Base-by-base conservation (phyloP, 2,888 invertebrate species). In the Drosophila cognata region DNA sequence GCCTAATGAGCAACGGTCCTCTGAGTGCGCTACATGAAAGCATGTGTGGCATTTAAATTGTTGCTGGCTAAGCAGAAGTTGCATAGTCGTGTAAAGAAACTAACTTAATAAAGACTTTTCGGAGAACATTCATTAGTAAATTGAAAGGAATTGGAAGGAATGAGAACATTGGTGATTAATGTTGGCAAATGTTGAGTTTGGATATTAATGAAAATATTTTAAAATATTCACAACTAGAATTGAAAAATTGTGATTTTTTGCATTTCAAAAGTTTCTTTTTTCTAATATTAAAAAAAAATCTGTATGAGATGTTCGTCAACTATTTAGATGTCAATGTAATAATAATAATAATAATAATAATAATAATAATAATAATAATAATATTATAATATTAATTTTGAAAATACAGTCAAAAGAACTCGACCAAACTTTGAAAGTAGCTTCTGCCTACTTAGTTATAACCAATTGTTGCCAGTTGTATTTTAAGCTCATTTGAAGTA, bases 1-100 rank as follows among this genome's bases (percentile, higher is more conserved):
- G 77, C 88, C 85, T 88, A 83, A 83, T 88, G 82, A 83, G 88
- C 77, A 86, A 72, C 74, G 83, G 71, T 74, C 84, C 84, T 58
- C 67, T 28, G 56, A 53, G 53, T 71, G 53, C 82, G 57, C 77
- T 83, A 77, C 77, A 51, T 0, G 7, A 18, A 8, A 31, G 5
- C 13, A 4, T 1, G 4, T 51, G 29, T 25, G 78, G 81, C 61
- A 63, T 69, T 59, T 80, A 4, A 25, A 63, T 71, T 21, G 33
- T 61, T n/a, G 36, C n/a, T 36, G 36, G 36, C 36, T 35, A 41
- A 41, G 38, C 58, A 6, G 2, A 16, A 6, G 11, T 41, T 10
- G 46, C 21, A 28, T 0, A 58, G 33, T 43, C 41, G 41, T 43
- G 58, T n/a, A 28, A 28, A 43, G 28, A 33, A 18, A 1, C 4